Evolutionary conservation across 2,888 invertebrate genomes (phyloP).

Genomic region (Ormyrus labotus): DNA sequence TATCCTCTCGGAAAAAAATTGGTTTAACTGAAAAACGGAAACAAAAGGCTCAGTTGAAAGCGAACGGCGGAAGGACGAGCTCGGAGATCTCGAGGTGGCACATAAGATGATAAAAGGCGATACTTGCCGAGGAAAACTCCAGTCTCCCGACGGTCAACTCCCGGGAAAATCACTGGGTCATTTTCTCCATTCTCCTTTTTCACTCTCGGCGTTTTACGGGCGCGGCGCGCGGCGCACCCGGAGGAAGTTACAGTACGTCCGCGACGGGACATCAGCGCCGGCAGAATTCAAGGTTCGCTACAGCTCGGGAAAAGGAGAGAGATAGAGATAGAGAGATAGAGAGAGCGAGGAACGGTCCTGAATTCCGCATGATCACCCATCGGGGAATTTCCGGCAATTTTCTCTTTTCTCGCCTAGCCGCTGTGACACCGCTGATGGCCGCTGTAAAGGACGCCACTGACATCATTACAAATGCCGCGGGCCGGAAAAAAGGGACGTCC

Average conservation of each 20-base stretch:
- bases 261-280: not conserved
- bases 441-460: slow-evolving; percentile 26
- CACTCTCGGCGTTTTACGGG: slow-evolving; percentile 18
- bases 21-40: no score
- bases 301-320: not conserved
- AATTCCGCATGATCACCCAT: slow-evolving; percentile 53
- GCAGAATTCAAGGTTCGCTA: not conserved
- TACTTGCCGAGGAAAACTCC: not conserved
- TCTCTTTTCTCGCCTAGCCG: slow-evolving; percentile 24
- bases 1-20: no score
- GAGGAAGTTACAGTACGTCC: not conserved
- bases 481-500: not conserved
- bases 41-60: no score
- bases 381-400: slow-evolving; percentile 54
- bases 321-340: no score
- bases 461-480: slow-evolving; percentile 41
- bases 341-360: slow-evolving; percentile 15
- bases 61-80: no score
- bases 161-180: slow-evolving; percentile 36
- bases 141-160: not conserved
- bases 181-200: slow-evolving; percentile 28
- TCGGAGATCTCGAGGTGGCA: not conserved
- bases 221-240: not conserved
- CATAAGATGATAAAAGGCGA: not conserved
- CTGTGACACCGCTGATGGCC: slow-evolving; percentile 29